phyloP scores from a whole-genome alignment of 1,140 invertebrate genomes.

The Pseudomyrmex gracilis region DNA sequence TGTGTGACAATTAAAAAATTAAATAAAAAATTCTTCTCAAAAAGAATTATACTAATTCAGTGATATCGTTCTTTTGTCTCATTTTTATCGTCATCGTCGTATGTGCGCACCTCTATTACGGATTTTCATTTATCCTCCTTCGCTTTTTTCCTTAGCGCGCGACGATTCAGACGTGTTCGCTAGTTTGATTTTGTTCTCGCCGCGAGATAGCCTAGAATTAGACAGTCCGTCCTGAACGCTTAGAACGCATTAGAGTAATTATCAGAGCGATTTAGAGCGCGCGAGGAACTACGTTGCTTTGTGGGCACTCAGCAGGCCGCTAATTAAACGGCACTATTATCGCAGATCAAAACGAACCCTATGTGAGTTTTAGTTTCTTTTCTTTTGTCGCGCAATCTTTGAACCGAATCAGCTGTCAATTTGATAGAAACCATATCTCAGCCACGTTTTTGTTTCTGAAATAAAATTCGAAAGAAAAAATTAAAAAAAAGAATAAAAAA shows the following conservation, averaged over 20 bases:
- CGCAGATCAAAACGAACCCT: not conserved
- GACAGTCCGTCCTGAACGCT: slow-evolving; percentile 35
- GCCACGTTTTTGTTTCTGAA: not conserved
- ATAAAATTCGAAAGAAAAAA: not conserved
- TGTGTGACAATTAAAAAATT: too few relatives aligned
- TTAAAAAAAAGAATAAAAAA: too few relatives aligned
- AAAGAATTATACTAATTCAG: slow-evolving; percentile 18
- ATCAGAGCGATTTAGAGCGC: slow-evolving; percentile 50
- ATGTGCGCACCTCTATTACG: slow-evolving; percentile 21
- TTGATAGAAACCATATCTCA: not conserved
- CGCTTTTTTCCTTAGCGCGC: slow-evolving; percentile 40
- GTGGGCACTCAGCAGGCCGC: slow-evolving; percentile 32
- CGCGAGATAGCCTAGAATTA: slow-evolving; percentile 44
- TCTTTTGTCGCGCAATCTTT: not conserved
- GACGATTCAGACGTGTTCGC: slow-evolving; percentile 30
- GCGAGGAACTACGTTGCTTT: slow-evolving; percentile 12
- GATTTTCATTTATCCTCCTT: slow-evolving; percentile 41
- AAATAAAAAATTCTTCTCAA: slow-evolving; percentile 40
- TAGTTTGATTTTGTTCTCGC: slow-evolving; percentile 17
- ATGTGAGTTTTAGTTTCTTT: not conserved
- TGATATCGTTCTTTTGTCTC: not conserved
- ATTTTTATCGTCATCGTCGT: slow-evolving; percentile 16
- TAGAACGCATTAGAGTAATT: slow-evolving; percentile 60
- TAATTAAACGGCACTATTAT: slow-evolving; percentile 66
- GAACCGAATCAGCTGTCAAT: not conserved